Base-by-base conservation (phyloP, 2,888 invertebrate genomes). In the Tinea trinotella region DNA sequence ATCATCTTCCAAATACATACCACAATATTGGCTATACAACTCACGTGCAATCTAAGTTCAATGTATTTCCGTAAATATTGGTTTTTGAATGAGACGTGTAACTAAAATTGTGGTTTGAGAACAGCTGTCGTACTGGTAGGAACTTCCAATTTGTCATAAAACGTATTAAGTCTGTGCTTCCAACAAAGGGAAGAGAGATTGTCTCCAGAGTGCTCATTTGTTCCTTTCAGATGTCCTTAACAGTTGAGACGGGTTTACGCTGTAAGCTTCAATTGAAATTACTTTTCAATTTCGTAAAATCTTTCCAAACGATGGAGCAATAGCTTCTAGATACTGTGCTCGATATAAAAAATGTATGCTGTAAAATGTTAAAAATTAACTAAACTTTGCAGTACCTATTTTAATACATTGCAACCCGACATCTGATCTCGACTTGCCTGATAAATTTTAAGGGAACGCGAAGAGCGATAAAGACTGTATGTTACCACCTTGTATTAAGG, bases 101-200 rank as follows among this genome's bases (percentile, higher is more conserved):
- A 15, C 40, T 40, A 15, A 15, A 15, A 15, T 12, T 40, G 40
- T 40, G 40, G 12, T 40, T 6, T 15, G n/a, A 15, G 40, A 40
- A 46, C 46, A 46, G 46, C 46, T 46, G 46, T 46, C 46, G 19
- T 10, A 2, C 46, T 46, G 46, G 46, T 69, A 67, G 68, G 68
- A 70, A 70, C 65, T 70, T 71, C 63, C 74, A 76, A 78, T 77
- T 77, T 77, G 74, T 77, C 74, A 75, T 73, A 72, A 66, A 71
- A 72, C 68, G 68, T 71, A 76, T 73, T 72, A 72, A 68, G 63
- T 59, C 58, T 59, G 57, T 57, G 56, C 61, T 62, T 60, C 59
- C 60, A 65, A 76, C 73, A 74, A 75, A 70, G 65, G 68, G 60
- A 49, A 59, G 9, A 48, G 59, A 57, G 61, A 57, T 58, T 56